These are phyloP conservation scores for Periophthalmus modestus DNA, from an alignment of 2,113 vertebrate genomes.

Conservation along the genomic window DNA sequence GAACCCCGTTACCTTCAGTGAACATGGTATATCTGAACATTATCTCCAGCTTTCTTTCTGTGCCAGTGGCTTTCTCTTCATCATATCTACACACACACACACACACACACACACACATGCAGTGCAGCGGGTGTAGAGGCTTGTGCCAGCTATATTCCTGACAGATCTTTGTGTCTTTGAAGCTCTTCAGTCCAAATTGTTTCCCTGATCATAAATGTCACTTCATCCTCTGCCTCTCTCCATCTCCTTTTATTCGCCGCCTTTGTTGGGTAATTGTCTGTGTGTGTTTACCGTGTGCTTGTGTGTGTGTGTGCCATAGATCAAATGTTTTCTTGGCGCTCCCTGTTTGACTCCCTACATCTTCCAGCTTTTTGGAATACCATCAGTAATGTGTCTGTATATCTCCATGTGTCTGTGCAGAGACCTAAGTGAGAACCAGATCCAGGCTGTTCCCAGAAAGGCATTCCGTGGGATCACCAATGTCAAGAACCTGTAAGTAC, in stretches of 20 bases:
- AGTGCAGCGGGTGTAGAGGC: slow-evolving; percentile 29
- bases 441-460: slow-evolving; percentile 96
- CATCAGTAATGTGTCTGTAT: slow-evolving; percentile 49
- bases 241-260: slow-evolving; percentile 33
- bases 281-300: slow-evolving; percentile 16
- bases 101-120: slow-evolving; percentile 36
- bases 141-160: slow-evolving; percentile 48
- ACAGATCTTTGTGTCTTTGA: slow-evolving; percentile 67
- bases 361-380: slow-evolving; percentile 42
- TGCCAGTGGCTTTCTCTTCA: slow-evolving; percentile 36
- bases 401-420: slow-evolving; percentile 74
- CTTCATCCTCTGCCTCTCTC: slow-evolving; percentile 48
- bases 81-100: slow-evolving; percentile 39
- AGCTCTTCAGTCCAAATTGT: slow-evolving; percentile 64
- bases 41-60: background rate
- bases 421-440: slow-evolving; percentile 98
- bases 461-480: slow-evolving; percentile 94
- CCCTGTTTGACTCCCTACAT: slow-evolving; percentile 42
- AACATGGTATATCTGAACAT: background rate
- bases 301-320: slow-evolving; percentile 8
- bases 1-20: background rate
- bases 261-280: slow-evolving; percentile 60
- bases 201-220: slow-evolving; percentile 70
- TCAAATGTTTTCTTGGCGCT: slow-evolving; percentile 50
- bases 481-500: slow-evolving; percentile 96